phyloP scores from a whole-genome alignment of 2,113 vertebrate species.

The Dicaeum eximium region DNA sequence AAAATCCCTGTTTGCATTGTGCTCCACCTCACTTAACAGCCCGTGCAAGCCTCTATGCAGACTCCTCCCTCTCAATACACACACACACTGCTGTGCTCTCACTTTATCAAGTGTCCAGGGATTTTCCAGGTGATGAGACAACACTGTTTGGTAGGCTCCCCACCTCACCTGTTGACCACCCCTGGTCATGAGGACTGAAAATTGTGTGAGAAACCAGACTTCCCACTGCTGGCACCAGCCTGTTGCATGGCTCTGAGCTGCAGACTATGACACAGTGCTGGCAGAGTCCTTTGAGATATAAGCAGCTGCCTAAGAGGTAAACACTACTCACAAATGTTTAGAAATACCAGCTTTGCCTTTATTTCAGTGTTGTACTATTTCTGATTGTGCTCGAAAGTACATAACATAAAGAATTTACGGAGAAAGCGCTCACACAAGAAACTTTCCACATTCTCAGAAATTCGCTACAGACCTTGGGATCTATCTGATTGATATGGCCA shows the following conservation, averaged over 20 bases:
- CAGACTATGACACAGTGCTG: not conserved
- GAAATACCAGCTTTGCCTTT: constrained; percentile 17
- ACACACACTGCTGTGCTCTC: not conserved
- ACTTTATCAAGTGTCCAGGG: not conserved
- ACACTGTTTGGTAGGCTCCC: not conserved
- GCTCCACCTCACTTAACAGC: not conserved
- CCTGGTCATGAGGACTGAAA: not conserved
- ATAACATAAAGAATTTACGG: not conserved
- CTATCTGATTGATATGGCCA: not conserved
- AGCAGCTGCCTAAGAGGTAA: constrained; percentile 27
- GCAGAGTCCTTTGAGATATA: not conserved
- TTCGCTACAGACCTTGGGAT: not conserved
- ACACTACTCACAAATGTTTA: not conserved
- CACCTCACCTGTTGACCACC: not conserved
- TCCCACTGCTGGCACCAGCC: not conserved
- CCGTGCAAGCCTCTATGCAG: not conserved
- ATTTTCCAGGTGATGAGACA: not conserved
- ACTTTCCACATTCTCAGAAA: not conserved
- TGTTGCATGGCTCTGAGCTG: not conserved
- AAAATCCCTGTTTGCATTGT: not conserved
- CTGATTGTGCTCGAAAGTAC: not conserved
- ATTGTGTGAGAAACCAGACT: not conserved
- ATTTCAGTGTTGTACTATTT: not conserved
- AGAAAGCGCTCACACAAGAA: not conserved
- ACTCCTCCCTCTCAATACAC: not conserved